phyloP scores from a whole-genome alignment of 2,113 vertebrate species.

The Prietella phreatophila region DNA sequence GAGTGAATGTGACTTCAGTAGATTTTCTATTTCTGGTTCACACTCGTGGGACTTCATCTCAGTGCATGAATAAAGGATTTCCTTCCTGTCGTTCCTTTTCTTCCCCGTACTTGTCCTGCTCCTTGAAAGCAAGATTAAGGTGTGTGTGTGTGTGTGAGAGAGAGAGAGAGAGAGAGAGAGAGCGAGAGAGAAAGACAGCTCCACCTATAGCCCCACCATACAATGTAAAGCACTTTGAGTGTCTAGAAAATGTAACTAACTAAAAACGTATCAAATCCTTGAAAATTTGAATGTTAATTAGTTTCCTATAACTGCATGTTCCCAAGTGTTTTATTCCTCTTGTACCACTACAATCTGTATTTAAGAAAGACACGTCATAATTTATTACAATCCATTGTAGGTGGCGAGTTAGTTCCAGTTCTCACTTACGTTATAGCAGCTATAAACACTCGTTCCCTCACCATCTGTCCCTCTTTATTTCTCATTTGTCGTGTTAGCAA shows the following conservation, averaged over 20 bases:
- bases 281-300: background rate
- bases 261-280: background rate
- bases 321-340: background rate
- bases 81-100: conserved; percentile 36
- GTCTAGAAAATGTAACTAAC: too few relatives aligned
- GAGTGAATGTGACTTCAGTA: conserved; percentile 35
- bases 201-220: too few relatives aligned
- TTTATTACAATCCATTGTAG: too few relatives aligned
- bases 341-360: background rate
- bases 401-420: too few relatives aligned
- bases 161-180: background rate
- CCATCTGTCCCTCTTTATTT: too few relatives aligned
- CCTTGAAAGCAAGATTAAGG: conserved; percentile 38
- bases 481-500: too few relatives aligned
- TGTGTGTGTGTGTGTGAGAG: conserved; percentile 23
- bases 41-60: conserved; percentile 38
- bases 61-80: conserved; percentile 43
- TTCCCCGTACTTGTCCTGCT: conserved; percentile 41
- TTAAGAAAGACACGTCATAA: too few relatives aligned
- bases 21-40: conserved; percentile 23
- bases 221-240: too few relatives aligned
- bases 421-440: too few relatives aligned
- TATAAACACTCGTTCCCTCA: too few relatives aligned
- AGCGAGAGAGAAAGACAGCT: background rate
- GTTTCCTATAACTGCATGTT: background rate